These are phyloP conservation scores for Pachyseris speciosa DNA, from an alignment of 64 coral and sea anemone species.

Conservation along the genomic window DNA sequence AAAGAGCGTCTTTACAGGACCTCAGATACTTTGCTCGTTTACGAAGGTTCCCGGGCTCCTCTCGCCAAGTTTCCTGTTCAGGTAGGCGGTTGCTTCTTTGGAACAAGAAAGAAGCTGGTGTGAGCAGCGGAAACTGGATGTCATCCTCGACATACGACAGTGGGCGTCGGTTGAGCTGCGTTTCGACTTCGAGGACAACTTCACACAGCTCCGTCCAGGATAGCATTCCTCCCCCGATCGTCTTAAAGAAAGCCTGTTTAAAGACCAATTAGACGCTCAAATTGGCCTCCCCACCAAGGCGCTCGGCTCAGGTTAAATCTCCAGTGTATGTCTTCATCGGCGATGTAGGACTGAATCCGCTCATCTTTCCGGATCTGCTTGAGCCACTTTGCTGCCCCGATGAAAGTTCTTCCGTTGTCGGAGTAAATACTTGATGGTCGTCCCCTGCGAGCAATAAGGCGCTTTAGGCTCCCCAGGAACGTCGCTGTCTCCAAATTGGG, in stretches of 20 bases:
- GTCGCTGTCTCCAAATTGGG: neutral
- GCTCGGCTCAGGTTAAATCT: conserved; percentile 54
- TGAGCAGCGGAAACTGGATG: conserved; percentile 37
- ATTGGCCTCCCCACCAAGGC: conserved; percentile 66
- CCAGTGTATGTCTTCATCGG: conserved; percentile 32
- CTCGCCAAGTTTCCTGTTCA: conserved; percentile 22
- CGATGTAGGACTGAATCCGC: neutral
- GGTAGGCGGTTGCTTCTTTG: conserved; percentile 48
- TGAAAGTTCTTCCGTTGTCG: conserved; percentile 63
- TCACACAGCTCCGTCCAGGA: conserved; percentile 46
- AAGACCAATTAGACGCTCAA: conserved; percentile 60
- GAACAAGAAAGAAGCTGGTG: conserved; percentile 49
- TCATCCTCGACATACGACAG: conserved; percentile 63
- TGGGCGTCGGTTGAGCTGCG: conserved; percentile 16
- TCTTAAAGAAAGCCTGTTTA: conserved; percentile 56
- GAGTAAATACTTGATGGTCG: conserved; percentile 46
- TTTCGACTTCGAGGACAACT: conserved; percentile 48
- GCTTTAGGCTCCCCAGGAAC: conserved; percentile 46
- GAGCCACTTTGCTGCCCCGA: conserved; percentile 49
- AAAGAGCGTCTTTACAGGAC: conserved; percentile 38
- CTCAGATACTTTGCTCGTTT: conserved; percentile 26
- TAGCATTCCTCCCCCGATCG: conserved; percentile 40
- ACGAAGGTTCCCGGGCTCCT: neutral
- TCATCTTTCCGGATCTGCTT: conserved; percentile 15
- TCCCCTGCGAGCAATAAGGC: conserved; percentile 35